A percentile compares a stretch with the other conserved stretches of the same genome.
Conservation (phyloP, 2,113 vertebrate species). For the Garra rufa region DNA sequence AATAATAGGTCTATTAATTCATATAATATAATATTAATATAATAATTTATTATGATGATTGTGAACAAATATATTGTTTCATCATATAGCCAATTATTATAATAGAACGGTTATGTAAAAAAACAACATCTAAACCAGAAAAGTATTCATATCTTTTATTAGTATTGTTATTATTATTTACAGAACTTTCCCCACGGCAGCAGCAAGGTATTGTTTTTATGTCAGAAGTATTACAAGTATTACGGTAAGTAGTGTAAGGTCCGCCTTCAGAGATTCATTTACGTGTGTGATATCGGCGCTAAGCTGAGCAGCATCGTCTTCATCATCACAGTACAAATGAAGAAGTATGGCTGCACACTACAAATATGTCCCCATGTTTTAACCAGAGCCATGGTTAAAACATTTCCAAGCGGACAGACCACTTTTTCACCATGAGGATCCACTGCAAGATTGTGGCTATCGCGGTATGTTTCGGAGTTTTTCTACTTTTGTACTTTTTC, state of each 20-base stretch:
- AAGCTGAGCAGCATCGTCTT: constrained; percentile 70
- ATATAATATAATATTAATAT: not conserved
- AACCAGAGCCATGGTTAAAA: constrained; percentile 68
- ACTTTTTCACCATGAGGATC: constrained; percentile 75
- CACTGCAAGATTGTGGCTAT: constrained; percentile 73
- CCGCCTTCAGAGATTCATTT: constrained; percentile 68
- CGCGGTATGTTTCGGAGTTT: constrained; percentile 77
- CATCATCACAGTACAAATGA: constrained; percentile 65
- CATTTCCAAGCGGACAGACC: constrained; percentile 49
- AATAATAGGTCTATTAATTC: no score
- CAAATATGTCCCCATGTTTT: constrained; percentile 51
- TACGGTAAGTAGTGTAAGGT: constrained; percentile 69
- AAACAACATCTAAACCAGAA: no score
- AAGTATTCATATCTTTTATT: not conserved
- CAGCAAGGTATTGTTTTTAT: not conserved
- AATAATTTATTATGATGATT: not conserved
- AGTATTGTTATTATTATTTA: not conserved
- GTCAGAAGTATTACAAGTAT: constrained; percentile 31
- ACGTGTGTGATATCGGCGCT: constrained; percentile 62
- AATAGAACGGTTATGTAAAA: not conserved
- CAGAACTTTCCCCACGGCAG: not conserved
- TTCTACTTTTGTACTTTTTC: constrained; percentile 81
- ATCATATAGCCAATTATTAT: not conserved
- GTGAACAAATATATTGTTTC: not conserved
- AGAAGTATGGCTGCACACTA: constrained; percentile 68